Evolutionary conservation across 2,888 invertebrate species (phyloP).

Genomic region (Ceratothoa steindachneri): DNA sequence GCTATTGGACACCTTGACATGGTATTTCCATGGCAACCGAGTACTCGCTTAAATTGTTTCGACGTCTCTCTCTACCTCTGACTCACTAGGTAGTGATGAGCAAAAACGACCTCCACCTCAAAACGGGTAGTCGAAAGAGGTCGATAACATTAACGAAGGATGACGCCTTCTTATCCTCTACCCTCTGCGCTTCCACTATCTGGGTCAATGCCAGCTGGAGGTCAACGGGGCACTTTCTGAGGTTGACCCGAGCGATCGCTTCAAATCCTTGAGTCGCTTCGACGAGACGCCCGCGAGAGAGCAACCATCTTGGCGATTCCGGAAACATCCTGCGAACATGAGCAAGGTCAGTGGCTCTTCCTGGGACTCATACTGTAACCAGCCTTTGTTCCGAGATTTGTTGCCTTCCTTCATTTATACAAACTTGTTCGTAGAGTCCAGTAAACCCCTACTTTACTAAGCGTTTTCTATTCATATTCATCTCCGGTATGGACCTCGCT

Average conservation of each 20-base stretch:
- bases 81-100: background rate
- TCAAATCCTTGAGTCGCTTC: conserved; percentile 23
- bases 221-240: conserved; percentile 16
- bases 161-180: background rate
- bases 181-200: background rate
- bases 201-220: background rate
- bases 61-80: too few species aligned
- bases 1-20: too few species aligned
- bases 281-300: conserved; percentile 28
- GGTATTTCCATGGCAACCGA: too few species aligned
- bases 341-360: too few species aligned
- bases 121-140: background rate
- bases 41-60: too few species aligned
- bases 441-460: too few species aligned
- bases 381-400: too few species aligned
- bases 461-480: too few species aligned
- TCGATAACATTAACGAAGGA: background rate
- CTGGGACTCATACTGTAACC: too few species aligned
- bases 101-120: background rate
- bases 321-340: conserved; percentile 43
- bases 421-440: too few species aligned
- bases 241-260: conserved; percentile 32
- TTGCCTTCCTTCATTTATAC: too few species aligned
- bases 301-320: conserved; percentile 46
- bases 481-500: too few species aligned